Percentiles rank a stretch among this genome's conserved stretches.
phyloP scores from a whole-genome alignment of 2,888 invertebrate genomes.

The Sabellastarte sp. region DNA sequence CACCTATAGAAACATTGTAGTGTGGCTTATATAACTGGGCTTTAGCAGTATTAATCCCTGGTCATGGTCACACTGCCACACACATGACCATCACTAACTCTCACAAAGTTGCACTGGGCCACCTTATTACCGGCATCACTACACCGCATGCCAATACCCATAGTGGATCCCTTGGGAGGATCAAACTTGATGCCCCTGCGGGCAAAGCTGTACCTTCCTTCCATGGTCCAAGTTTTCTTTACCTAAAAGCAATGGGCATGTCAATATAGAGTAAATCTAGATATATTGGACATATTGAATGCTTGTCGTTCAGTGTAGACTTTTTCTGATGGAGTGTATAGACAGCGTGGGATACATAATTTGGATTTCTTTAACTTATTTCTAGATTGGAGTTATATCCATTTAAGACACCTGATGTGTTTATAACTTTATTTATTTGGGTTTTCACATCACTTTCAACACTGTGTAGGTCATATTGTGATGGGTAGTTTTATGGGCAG shows the following conservation, averaged over 20 bases:
- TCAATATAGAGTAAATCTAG: not conserved
- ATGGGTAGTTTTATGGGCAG: too few species aligned
- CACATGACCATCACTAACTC: not conserved
- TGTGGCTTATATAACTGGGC: too few species aligned
- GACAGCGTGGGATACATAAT: too few species aligned
- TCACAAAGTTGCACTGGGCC: not conserved
- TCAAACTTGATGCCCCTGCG: not conserved
- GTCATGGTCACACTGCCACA: not conserved
- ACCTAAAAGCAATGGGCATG: too few species aligned
- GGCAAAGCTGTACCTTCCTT: not conserved
- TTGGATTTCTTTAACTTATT: too few species aligned
- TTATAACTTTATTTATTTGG: too few species aligned
- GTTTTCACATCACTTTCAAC: too few species aligned
- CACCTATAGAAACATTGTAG: too few species aligned
- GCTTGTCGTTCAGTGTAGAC: not conserved
- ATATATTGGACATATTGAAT: not conserved
- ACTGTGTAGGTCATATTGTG: too few species aligned
- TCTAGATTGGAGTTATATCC: too few species aligned
- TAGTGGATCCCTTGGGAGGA: not conserved
- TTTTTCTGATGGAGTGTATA: not conserved
- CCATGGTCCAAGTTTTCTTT: not conserved
- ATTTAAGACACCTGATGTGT: too few species aligned
- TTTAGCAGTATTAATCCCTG: too few species aligned
- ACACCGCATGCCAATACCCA: not conserved
- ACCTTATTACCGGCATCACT: not conserved